Base-by-base conservation (phyloP, 2,888 invertebrate species). In the Acheta domesticus region DNA sequence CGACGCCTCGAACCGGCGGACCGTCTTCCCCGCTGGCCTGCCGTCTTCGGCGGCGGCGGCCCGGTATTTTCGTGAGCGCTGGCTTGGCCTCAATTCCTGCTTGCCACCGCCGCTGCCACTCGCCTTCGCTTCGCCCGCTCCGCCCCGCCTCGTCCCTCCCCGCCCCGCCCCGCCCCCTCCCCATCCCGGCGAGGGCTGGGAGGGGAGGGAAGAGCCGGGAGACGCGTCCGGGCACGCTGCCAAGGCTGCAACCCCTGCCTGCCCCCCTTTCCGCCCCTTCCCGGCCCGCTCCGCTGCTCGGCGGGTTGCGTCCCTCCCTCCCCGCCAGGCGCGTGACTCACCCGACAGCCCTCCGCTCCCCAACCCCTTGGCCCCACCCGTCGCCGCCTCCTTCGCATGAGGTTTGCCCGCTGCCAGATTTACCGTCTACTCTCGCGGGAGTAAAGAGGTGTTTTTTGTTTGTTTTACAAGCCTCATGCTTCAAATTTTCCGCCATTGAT, bases 271-370 rank as follows among this genome's bases (percentile, higher is more conserved):
- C 74, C 48, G 19, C n/a, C 86, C 86, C 85, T 84, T 86, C 86
- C 86, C 87, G 80, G 79, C 87, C 87, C 86, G 84, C 4, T 3
- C 21, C 48, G 20, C 19, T 76, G 76, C 36, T 76, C 21, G 19
- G n/a, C 77, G 49, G 20, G 49, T 77, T 14, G 20, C 77, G 49
- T 8, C 49, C 77, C n/a, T 23, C 36, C 36, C 19, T 36, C 75
- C 1, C n/a, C n/a, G 21, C 4, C 62, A 62, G 62, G 62, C 62
- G 62, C 62, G 62, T 62, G 62, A 62, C 62, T 62, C 62, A 62
- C 62, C 62, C 62, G 62, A 62, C 14, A 19, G 62, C 62, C 62
- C 62, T 62, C 62, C 62, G n/a, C 62, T 62, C 62, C 16, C 62
- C 62, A 19, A 12, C 62, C 62, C n/a, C 62, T 62, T 75, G 12